Percentiles rank a stretch among this genome's conserved stretches.
These are phyloP conservation scores for Uropsilus gracilis DNA, from an alignment of 2,113 vertebrate genomes.

Conservation along the genomic window DNA sequence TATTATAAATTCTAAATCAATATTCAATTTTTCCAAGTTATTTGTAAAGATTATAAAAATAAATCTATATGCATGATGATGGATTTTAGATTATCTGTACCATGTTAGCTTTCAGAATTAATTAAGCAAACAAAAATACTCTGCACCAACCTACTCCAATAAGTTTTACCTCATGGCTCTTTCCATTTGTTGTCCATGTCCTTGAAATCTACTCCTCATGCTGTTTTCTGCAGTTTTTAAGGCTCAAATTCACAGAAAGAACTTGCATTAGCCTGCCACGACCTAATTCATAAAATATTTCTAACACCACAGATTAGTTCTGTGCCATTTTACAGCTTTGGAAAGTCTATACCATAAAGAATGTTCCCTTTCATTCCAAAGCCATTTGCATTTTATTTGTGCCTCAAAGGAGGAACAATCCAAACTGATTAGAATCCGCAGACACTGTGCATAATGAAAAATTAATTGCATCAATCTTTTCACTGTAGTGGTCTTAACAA, in stretches of 20 bases:
- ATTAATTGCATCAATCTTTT: constrained; percentile 92
- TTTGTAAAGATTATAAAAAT: neutral
- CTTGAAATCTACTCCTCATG: constrained; percentile 44
- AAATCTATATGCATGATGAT: neutral
- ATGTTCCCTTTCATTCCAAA: constrained; percentile 82
- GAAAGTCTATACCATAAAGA: constrained; percentile 82
- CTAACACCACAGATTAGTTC: constrained; percentile 80
- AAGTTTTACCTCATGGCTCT: neutral
- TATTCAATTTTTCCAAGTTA: neutral
- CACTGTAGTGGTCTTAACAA: constrained; percentile 88
- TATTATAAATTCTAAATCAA: neutral
- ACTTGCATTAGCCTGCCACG: constrained; percentile 34
- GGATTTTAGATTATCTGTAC: neutral
- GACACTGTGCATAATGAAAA: constrained; percentile 89
- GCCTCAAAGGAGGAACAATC: constrained; percentile 85
- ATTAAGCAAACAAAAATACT: neutral
- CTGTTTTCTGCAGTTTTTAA: neutral
- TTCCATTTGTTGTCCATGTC: neutral
- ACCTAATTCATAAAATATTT: constrained; percentile 83
- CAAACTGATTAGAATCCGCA: constrained; percentile 88
- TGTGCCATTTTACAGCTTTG: constrained; percentile 76
- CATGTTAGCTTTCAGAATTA: neutral
- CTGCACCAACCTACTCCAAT: neutral
- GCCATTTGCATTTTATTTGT: constrained; percentile 88
- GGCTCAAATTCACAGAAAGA: constrained; percentile 46